Conservation (phyloP, 2,113 vertebrate genomes). For the Herpetotheres cachinnans region DNA sequence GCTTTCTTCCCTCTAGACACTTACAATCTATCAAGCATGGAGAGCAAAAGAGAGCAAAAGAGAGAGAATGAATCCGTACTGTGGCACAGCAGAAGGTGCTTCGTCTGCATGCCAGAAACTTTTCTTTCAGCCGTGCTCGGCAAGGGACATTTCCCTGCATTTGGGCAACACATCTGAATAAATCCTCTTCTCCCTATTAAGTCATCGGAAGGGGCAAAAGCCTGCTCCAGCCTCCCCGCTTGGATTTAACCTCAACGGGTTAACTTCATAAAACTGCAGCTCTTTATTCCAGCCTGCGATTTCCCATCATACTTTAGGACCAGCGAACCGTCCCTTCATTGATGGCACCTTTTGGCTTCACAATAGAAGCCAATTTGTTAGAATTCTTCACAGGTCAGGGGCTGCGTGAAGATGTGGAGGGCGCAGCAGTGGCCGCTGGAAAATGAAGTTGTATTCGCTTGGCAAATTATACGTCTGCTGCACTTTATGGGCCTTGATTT, state of each 20-base stretch:
- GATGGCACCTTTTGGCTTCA: constrained; percentile 99
- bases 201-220: background rate
- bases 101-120: background rate
- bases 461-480: constrained; percentile 93
- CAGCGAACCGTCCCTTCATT: constrained; percentile 95
- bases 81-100: background rate
- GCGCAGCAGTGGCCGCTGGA: constrained; percentile 82
- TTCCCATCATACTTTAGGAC: constrained; percentile 97
- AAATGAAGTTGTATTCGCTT: constrained; percentile 96
- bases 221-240: constrained; percentile 1
- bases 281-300: constrained; percentile 89
- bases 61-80: background rate
- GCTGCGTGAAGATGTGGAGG: constrained; percentile 89
- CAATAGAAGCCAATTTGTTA: constrained; percentile 99
- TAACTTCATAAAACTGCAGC: constrained; percentile 94
- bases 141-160: background rate
- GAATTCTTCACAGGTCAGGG: constrained; percentile 99
- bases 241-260: constrained; percentile 82
- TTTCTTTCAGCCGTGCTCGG: background rate
- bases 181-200: background rate
- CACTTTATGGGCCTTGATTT: constrained; percentile 90
- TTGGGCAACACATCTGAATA: background rate
- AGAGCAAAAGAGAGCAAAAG: background rate
- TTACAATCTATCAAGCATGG: constrained; percentile 46
- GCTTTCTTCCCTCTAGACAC: constrained; percentile 39